A percentile compares a stretch with the other conserved stretches of the same genome.
Conservation (phyloP, 1,140 invertebrate species). For the Calliopsis andreniformis region DNA sequence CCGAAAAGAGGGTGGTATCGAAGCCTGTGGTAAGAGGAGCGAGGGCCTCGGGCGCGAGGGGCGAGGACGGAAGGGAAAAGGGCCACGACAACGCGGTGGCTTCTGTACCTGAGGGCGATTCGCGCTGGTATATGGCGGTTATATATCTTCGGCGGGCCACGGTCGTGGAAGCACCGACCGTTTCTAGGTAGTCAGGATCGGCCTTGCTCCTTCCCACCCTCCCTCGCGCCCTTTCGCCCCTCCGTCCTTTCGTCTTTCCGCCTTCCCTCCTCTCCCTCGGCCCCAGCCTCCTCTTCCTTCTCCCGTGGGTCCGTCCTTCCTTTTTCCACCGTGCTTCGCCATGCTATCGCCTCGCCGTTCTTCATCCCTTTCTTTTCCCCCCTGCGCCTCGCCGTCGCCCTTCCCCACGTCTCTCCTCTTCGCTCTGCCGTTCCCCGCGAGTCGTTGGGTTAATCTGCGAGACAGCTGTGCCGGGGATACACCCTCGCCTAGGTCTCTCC, state of each 20-base stretch:
- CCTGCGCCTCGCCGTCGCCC: not conserved
- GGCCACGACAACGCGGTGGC: conserved; percentile 34
- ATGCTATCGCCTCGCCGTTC: not conserved
- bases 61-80: not conserved
- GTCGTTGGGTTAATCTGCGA: conserved; percentile 56
- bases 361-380: conserved; percentile 5
- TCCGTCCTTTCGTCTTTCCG: conserved; percentile 37
- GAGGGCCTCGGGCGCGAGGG: not conserved
- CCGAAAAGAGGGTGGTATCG: not conserved
- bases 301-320: conserved; percentile 5
- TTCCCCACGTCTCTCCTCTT: not conserved
- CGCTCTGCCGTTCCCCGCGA: conserved; percentile 18
- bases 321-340: conserved; percentile 7
- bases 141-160: conserved; percentile 48
- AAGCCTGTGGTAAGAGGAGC: no score
- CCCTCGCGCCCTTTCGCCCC: not conserved
- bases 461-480: conserved; percentile 56
- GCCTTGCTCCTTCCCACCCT: conserved; percentile 34
- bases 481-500: conserved; percentile 55
- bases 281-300: not conserved
- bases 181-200: conserved; percentile 54
- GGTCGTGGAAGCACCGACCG: conserved; percentile 38
- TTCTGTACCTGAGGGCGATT: conserved; percentile 54
- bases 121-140: conserved; percentile 53
- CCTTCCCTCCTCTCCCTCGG: not conserved